Evolutionary conservation across 2,113 vertebrate genomes (phyloP), one percentile per base, ranked within the genome.

Genomic region (Noctilio leporinus): DNA sequence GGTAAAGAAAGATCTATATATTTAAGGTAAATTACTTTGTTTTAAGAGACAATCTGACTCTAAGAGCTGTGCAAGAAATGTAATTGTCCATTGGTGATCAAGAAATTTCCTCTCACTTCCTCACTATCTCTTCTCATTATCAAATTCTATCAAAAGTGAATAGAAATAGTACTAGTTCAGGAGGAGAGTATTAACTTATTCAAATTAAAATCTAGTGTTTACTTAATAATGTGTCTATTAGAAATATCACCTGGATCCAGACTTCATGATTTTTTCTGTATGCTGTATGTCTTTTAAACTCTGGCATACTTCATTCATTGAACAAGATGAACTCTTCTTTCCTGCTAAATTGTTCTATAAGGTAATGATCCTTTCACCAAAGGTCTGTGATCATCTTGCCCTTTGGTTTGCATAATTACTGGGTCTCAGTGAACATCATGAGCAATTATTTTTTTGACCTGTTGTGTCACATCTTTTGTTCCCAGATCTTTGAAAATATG

Each of bases 331-430:
- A 70, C 43, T 86, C 89, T 76, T 86, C 45, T 87, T 57, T 83
- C 11, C 51, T 40, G 57, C 26, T 96, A 78, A 86, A 84, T 76
- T 80, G 65, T 53, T 97, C 94, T 93, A 95, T 96, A 89, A 64
- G 75, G 72, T 95, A 96, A 96, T 93, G 82, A 83, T 57, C 35
- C 83, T 84, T 73, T 45, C 83, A 80, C 51, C 81, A 62, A 93
- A 96, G 86, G 78, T 90, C 95, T 96, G 28, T 85, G 91, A 49
- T 84, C 78, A 86, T 70, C 73, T 78, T 64, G 45, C 69, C 57
- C 47, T 83, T 80, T 55, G 43, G 28, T 86, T 86, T 86, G 55
- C 93, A 16, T 81, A 59, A 91, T 92, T 86, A 57, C 40, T 47
- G 35, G 93, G 51, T 88, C 40, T 47, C 20, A 35, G 69, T 57